Evolutionary conservation across 2,888 invertebrate species (phyloP), one percentile per base, ranked within the genome.

Genomic region (Bedellia somnulentella): DNA sequence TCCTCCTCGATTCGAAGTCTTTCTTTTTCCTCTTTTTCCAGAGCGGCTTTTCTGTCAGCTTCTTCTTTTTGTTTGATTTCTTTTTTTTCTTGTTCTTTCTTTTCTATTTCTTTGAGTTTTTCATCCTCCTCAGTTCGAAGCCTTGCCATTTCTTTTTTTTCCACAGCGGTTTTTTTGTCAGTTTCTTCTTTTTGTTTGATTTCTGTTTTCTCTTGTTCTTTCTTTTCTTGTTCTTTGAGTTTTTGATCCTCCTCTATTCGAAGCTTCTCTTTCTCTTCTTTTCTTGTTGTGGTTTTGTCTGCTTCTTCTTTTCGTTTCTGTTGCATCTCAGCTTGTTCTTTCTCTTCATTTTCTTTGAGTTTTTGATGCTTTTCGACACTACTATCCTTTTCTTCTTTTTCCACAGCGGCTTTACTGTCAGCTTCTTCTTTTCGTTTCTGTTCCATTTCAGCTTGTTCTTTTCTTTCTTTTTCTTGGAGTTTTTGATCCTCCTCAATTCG

Each of bases 311-410:
- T 16, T 31, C 15, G 18, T 9, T 17, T 5, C 3, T 12, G 24
- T 15, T 4, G 31, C 31, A 37, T 15, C 29, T 37, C 33, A 26
- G 29, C 29, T 34, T 40, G 33, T 32, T 37, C 33, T 36, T 36
- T 32, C 33, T 41, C 38, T 41, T 37, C 37, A 12, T 35, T 35
- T 39, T 37, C 39, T 27, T 40, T 35, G 29, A 32, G 22, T 32
- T 35, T 36, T 16, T 32, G 30, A 24, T 35, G 17, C n/a, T 42
- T 36, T 24, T 27, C 27, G 15, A 31, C 37, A 34, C 31, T 26
- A 27, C 33, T 35, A 10, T 30, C 24, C 1, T 29, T 14, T 11
- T 29, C 15, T 12, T 31, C 26, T 10, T 23, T 24, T 4, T 21
- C 15, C 8, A 32, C 33, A 3, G 10, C 14, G 1, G 24, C 27